Conservation (phyloP, 2,888 invertebrate species). For the Dicroscelio sp. region DNA sequence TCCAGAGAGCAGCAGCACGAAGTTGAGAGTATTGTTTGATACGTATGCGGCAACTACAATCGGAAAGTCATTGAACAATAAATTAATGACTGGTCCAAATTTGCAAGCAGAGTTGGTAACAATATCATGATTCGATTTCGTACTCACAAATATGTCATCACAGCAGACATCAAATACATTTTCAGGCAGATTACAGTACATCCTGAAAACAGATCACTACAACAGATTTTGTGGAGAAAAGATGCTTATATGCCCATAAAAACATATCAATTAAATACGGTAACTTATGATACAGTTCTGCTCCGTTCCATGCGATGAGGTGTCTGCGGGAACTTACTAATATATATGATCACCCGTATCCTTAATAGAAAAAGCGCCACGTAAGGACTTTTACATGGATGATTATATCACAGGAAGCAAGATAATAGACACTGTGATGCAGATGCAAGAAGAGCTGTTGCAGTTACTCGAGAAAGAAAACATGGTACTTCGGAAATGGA, state of each 20-base stretch:
- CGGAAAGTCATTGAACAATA: too few relatives aligned
- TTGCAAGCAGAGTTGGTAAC: too few relatives aligned
- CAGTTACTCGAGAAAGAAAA: constrained; percentile 49
- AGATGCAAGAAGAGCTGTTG: constrained; percentile 53
- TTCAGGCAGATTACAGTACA: constrained; percentile 62
- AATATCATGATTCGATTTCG: too few relatives aligned
- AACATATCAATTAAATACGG: constrained; percentile 69
- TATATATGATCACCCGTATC: constrained; percentile 50
- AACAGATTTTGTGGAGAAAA: constrained; percentile 85
- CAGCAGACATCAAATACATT: too few relatives aligned
- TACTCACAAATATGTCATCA: too few relatives aligned
- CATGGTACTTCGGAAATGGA: constrained; percentile 71
- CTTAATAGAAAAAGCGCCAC: constrained; percentile 40
- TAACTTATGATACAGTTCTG: constrained; percentile 84
- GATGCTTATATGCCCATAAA: constrained; percentile 14
- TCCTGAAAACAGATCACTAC: constrained; percentile 64
- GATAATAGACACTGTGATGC: constrained; percentile 12
- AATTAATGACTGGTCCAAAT: too few relatives aligned
- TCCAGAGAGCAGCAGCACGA: too few relatives aligned
- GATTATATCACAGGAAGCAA: constrained; percentile 58
- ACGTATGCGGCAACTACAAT: too few relatives aligned
- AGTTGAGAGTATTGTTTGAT: too few relatives aligned
- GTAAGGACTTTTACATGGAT: constrained; percentile 72
- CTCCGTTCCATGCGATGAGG: constrained; percentile 79
- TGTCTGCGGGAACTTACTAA: constrained; percentile 9